A percentile compares a stretch with the other conserved stretches of the same genome.
These are phyloP conservation scores for Sminthurides bifidus DNA, from an alignment of 1,140 invertebrate genomes.

Conservation along the genomic window DNA sequence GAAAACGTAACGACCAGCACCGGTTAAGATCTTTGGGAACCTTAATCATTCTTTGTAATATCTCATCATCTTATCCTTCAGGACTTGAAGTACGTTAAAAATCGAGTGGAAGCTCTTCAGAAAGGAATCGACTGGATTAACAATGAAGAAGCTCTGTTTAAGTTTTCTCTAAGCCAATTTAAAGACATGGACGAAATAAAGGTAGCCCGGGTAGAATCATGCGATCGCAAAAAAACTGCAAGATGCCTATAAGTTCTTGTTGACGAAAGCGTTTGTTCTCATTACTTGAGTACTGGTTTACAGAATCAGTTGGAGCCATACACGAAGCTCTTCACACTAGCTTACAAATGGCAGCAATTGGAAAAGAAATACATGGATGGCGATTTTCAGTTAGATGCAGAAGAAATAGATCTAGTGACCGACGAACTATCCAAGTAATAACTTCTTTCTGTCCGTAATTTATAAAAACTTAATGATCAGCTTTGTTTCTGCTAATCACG, in stretches of 20 bases:
- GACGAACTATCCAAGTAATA: conserved; percentile 53
- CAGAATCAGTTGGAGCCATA: conserved; percentile 40
- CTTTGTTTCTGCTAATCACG: too few relatives aligned
- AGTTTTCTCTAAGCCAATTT: conserved; percentile 60
- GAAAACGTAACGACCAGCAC: too few relatives aligned
- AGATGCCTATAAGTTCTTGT: too few relatives aligned
- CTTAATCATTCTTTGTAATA: background rate
- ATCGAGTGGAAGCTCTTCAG: conserved; percentile 57
- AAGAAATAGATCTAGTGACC: conserved; percentile 55
- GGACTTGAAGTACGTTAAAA: conserved; percentile 58
- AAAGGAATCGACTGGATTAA: conserved; percentile 71
- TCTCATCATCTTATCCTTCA: conserved; percentile 12
- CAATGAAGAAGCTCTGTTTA: conserved; percentile 73
- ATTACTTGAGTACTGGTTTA: background rate
- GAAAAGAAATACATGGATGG: conserved; percentile 81
- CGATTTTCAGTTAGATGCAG: conserved; percentile 66
- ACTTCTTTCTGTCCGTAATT: too few relatives aligned
- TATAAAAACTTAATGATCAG: too few relatives aligned
- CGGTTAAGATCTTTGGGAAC: conserved; percentile 36
- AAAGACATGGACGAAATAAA: conserved; percentile 39
- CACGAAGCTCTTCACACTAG: conserved; percentile 42
- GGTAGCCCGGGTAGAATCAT: too few relatives aligned
- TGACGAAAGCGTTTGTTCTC: too few relatives aligned
- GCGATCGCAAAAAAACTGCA: too few relatives aligned
- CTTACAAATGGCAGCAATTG: conserved; percentile 62